Percentiles rank a stretch among this genome's conserved stretches.
phyloP scores from a whole-genome alignment of 2,888 invertebrate genomes.

The Polylopha cassiicola region DNA sequence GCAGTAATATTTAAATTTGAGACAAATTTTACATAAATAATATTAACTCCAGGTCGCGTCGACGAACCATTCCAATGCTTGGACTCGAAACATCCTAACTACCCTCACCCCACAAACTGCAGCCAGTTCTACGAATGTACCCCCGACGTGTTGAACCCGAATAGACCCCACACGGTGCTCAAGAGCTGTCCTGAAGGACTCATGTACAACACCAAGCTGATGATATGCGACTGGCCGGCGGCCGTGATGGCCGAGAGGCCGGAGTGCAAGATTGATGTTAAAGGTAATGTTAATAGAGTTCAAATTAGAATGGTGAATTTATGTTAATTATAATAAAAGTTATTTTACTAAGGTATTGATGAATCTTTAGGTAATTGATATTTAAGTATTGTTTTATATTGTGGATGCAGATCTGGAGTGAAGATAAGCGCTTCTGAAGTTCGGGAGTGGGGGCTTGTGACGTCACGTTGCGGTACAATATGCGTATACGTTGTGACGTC shows the following conservation, averaged over 20 bases:
- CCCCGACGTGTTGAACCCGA: slow-evolving; percentile 47
- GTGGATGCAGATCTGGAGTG: too few species aligned
- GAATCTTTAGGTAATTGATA: too few species aligned
- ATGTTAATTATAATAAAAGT: too few species aligned
- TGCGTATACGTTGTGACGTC: too few species aligned
- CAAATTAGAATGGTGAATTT: slow-evolving; percentile 1
- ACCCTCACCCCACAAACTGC: slow-evolving; percentile 81
- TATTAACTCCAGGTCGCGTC: slow-evolving; percentile 10
- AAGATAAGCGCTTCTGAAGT: too few species aligned
- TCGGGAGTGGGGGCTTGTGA: too few species aligned
- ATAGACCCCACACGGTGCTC: slow-evolving; percentile 71
- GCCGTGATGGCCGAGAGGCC: slow-evolving; percentile 77
- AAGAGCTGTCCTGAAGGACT: slow-evolving; percentile 81
- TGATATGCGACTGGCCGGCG: slow-evolving; percentile 81
- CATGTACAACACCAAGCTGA: slow-evolving; percentile 80
- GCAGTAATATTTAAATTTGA: too few species aligned
- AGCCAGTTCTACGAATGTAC: slow-evolving; percentile 83
- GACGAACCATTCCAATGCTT: slow-evolving; percentile 47
- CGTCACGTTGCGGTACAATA: too few species aligned
- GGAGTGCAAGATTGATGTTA: slow-evolving; percentile 63
- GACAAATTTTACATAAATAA: too few species aligned
- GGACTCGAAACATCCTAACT: slow-evolving; percentile 71
- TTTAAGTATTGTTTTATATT: too few species aligned
- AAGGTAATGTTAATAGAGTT: slow-evolving; percentile 2
- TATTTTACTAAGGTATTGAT: too few species aligned